Conservation (phyloP, 1,140 invertebrate genomes). For the Penaeus vannamei region DNA sequence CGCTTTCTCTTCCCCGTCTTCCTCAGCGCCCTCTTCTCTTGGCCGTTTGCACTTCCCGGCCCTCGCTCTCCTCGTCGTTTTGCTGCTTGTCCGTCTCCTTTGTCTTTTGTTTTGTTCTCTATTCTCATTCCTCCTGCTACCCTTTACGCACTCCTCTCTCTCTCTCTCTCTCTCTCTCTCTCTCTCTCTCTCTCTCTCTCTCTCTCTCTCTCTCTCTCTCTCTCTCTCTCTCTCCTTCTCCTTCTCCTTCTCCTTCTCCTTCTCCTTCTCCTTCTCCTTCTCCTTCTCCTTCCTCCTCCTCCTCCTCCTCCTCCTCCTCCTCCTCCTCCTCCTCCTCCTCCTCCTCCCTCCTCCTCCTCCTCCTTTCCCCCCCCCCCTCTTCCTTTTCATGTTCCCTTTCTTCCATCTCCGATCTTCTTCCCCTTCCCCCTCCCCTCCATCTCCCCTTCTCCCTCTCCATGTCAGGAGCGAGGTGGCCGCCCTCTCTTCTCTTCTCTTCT, state of each 20-base stretch:
- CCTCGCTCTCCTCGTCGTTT: not conserved
- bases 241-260: not conserved
- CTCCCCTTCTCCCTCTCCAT: too few species aligned
- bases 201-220: conserved; percentile 6
- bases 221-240: not conserved
- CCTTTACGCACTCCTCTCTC: too few species aligned
- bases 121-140: not conserved
- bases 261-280: not conserved
- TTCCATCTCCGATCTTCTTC: not conserved
- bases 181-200: conserved; percentile 29
- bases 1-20: not conserved
- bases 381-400: not conserved
- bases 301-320: not conserved
- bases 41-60: not conserved
- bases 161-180: conserved; percentile 24
- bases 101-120: not conserved
- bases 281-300: not conserved
- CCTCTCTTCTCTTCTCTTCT: not conserved
- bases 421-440: too few species aligned
- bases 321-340: not conserved
- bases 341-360: not conserved
- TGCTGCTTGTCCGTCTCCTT: not conserved
- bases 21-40: not conserved
- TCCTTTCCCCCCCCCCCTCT: not conserved
- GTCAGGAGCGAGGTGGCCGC: too few species aligned